Base-by-base conservation (phyloP, 2,113 vertebrate genomes). In the Thinocorus orbignyianus region DNA sequence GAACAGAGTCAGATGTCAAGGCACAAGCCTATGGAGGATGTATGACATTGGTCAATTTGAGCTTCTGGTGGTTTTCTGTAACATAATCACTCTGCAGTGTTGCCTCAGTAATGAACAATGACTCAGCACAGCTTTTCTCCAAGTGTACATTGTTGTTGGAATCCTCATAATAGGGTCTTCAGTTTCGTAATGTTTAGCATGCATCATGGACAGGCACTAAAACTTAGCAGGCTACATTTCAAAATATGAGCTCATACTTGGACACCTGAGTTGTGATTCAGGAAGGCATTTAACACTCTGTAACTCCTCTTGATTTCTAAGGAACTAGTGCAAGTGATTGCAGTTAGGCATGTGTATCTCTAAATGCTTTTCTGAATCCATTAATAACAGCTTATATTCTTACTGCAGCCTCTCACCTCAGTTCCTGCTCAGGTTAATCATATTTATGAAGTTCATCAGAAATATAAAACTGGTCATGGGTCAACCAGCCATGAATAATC, bases 61-160 rank as follows among this genome's bases (percentile, higher is more conserved):
- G 19, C 11, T 90, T 81, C 73, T 84, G 26, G 16, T 65, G 69
- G 24, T 84, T 85, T 93, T 89, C 37, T 61, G 28, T 91, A 88
- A 72, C 64, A 61, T 71, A 93, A 95, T 81, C 64, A 58, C 5
- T 31, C 49, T 51, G 17, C 20, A 42, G 22, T 51, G 60, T 88
- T 93, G 39, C 39, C 61, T 89, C 70, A 72, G 1, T 48, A 74
- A 69, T 24, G 17, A 87, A 72, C 41, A 65, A 73, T 90, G 70
- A 95, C 28, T 80, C 81, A 80, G 81, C 52, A 84, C 19, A 69
- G 25, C 37, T 90, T 89, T 79, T 87, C 57, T 85, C 31, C 31
- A 91, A 69, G 33, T 0, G 0, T n/a, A 44, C 11, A 2, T 22
- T 85, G 22, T 1, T 61, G 22, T 46, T 44, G 42, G 26, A 69